A percentile compares a stretch with the other conserved stretches of the same genome.
These are phyloP conservation scores for Procambarus virginalis DNA, from an alignment of 1,140 invertebrate genomes.

Conservation along the genomic window DNA sequence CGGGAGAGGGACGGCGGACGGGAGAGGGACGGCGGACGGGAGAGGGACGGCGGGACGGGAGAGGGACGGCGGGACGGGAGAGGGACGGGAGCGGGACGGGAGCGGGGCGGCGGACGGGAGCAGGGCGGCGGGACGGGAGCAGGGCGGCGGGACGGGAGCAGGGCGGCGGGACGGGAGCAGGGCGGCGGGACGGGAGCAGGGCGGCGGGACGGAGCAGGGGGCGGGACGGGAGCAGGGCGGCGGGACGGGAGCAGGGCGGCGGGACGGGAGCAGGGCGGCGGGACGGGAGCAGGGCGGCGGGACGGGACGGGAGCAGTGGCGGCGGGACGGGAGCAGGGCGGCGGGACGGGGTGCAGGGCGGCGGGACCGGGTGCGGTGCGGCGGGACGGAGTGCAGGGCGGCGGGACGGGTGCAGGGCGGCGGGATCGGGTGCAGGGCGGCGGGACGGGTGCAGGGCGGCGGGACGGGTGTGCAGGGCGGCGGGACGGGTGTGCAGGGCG, in stretches of 20 bases:
- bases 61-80: background rate
- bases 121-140: background rate
- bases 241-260: background rate
- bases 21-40: conserved; percentile 5
- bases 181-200: background rate
- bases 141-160: background rate
- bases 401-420: too few species aligned
- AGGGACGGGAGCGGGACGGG: background rate
- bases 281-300: background rate
- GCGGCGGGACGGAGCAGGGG: background rate
- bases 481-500: too few species aligned
- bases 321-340: background rate
- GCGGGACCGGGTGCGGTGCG: background rate
- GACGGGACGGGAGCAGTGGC: background rate
- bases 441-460: too few species aligned
- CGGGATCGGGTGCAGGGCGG: too few species aligned
- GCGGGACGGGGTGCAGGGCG: background rate
- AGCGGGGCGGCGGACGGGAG: background rate
- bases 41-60: background rate
- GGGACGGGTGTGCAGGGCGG: too few species aligned
- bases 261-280: too few species aligned
- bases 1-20: conserved; percentile 11
- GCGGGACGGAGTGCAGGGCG: too few species aligned
- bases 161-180: background rate
- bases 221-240: background rate